Evolutionary conservation across 2,888 invertebrate species (phyloP), one percentile per base, ranked within the genome.

Genomic region (Pseudococcus longispinus): DNA sequence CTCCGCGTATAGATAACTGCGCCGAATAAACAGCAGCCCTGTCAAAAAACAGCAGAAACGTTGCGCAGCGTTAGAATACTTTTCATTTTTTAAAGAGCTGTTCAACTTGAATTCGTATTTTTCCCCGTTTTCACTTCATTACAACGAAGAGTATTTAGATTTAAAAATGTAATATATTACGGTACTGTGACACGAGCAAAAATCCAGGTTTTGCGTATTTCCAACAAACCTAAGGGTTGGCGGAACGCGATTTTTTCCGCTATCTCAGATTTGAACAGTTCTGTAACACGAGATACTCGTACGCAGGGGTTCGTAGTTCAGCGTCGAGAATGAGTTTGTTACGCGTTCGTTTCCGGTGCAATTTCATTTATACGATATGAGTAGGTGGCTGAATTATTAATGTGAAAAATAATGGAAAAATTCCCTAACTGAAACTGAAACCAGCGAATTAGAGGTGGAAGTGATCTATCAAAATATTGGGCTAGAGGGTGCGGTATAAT

Each of bases 31-130:
- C 26, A 15, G 23, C 60, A 23, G 23, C 60, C 60, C 11, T 8
- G 60, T 65, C 60, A 65, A 26, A 26, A 65, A 26, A 55, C 2
- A 20, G 23, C 23, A 23, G 51, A 51, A 51, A 51, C n/a, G 18
- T 18, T 13, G 60, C 2, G 32, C 32, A 32, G 32, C 32, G 60
- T 23, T 65, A 65, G 6, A 65, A 23, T 65, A 55, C 32, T 65
- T 65, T 74, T 32, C 29, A 29, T 37, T 74, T n/a, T 74, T 74
- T 74, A 74, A 74, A 74, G 74, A 37, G 74, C 74, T 74, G 37
- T 74, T 74, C 74, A 74, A 74, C 74, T 74, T 32, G 26, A 74
- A 74, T 74, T 74, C 74, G 32, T 74, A 74, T 74, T 74, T 74
- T 74, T 51, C 15, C 37, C 32, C 74, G 74, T 74, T 74, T 37